phyloP scores from a whole-genome alignment of 2,888 invertebrate genomes.

The Uloborus plumipes region DNA sequence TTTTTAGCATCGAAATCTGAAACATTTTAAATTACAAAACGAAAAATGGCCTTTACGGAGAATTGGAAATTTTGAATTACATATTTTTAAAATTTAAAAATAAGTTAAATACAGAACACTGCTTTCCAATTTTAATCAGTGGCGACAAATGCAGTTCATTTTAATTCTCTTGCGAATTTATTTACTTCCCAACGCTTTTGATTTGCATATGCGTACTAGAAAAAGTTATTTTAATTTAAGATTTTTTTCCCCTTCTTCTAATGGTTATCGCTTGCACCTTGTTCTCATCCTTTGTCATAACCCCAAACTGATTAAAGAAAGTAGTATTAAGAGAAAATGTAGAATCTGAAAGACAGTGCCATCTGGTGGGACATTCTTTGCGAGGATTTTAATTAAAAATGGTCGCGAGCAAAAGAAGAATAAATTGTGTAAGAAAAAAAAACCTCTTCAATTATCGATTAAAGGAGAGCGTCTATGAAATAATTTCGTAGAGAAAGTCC shows the following conservation, averaged over 20 bases:
- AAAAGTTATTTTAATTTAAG: conserved; percentile 44
- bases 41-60: too few species aligned
- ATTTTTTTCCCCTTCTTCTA: conserved; percentile 32
- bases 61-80: too few species aligned
- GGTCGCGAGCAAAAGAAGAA: conserved; percentile 27
- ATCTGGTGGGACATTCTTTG: conserved; percentile 52
- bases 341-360: conserved; percentile 30
- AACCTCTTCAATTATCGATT: conserved; percentile 34
- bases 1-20: too few species aligned
- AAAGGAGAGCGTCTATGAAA: conserved; percentile 21
- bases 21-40: too few species aligned
- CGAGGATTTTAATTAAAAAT: conserved; percentile 50
- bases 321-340: conserved; percentile 44
- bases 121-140: too few species aligned
- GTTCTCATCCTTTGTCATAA: conserved; percentile 19
- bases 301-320: conserved; percentile 51
- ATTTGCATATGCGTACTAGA: conserved; percentile 44
- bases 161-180: conserved; percentile 40
- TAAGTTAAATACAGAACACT: too few species aligned
- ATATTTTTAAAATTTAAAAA: too few species aligned
- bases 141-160: background rate
- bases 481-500: conserved; percentile 23
- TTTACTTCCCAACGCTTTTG: conserved; percentile 42
- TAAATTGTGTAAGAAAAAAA: conserved; percentile 21
- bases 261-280: conserved; percentile 1